Percentiles rank a stretch among this genome's conserved stretches.
phyloP scores from a whole-genome alignment of 2,888 invertebrate genomes.

The Ligdia adustata region DNA sequence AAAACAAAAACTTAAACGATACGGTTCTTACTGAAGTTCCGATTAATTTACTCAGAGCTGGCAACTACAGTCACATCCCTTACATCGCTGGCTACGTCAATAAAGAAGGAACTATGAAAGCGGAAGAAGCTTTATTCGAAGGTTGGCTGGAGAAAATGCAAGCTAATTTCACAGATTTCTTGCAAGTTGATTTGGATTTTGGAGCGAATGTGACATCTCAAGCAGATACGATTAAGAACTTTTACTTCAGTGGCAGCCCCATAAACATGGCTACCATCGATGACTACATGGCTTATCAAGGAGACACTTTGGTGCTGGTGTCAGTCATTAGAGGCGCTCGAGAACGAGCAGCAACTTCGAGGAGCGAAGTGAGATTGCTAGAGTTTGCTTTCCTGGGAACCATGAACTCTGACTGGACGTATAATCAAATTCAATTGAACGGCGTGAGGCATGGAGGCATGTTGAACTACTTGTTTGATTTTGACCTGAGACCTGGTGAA shows the following conservation, averaged over 20 bases:
- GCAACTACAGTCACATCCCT: conserved; percentile 63
- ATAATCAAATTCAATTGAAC: conserved; percentile 53
- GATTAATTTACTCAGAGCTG: conserved; percentile 55
- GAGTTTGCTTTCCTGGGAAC: conserved; percentile 67
- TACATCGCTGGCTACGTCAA: conserved; percentile 64
- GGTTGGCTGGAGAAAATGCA: conserved; percentile 64
- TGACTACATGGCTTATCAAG: conserved; percentile 67
- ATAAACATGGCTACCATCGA: conserved; percentile 59
- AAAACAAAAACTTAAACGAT: conserved; percentile 50
- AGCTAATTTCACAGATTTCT: conserved; percentile 60
- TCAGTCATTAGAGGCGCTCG: conserved; percentile 59
- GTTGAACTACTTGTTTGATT: conserved; percentile 65
- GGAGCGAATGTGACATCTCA: conserved; percentile 44
- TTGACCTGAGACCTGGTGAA: conserved; percentile 52
- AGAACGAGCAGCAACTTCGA: conserved; percentile 60
- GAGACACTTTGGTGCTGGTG: conserved; percentile 62
- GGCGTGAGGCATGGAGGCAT: conserved; percentile 68
- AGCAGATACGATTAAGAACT: conserved; percentile 49
- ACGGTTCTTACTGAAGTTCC: conserved; percentile 63
- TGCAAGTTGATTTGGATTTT: conserved; percentile 62
- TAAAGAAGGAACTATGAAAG: conserved; percentile 68
- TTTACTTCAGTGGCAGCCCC: conserved; percentile 56
- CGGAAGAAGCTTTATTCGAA: conserved; percentile 50
- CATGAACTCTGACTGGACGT: conserved; percentile 58
- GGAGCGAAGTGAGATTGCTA: conserved; percentile 54